A percentile compares a stretch with the other conserved stretches of the same genome.
These are phyloP conservation scores for Etheostoma perlongum DNA, from an alignment of 2,797 vertebrate species.

Conservation along the genomic window DNA sequence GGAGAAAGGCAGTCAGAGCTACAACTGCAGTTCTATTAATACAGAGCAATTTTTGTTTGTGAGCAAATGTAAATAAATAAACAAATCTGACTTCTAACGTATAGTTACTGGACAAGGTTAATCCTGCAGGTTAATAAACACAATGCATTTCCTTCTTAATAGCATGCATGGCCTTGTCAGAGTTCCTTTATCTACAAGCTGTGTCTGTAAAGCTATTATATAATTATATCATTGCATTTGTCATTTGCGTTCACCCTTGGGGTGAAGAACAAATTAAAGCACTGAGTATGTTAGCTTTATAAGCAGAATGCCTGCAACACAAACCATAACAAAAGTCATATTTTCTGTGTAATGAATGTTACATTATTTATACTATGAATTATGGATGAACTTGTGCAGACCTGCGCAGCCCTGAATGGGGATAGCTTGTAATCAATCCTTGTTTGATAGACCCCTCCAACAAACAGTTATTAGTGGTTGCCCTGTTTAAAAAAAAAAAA, in stretches of 20 bases:
- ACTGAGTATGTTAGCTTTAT: conserved; percentile 82
- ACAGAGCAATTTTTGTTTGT: conserved; percentile 49
- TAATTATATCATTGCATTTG: conserved; percentile 85
- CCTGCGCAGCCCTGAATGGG: conserved; percentile 74
- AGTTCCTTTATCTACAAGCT: conserved; percentile 74
- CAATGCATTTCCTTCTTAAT: conserved; percentile 72
- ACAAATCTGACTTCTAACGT: conserved; percentile 70
- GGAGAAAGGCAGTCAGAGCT: conserved; percentile 37
- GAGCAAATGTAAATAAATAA: conserved; percentile 74
- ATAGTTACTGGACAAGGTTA: conserved; percentile 74
- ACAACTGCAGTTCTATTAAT: conserved; percentile 51
- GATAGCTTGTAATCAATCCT: conserved; percentile 80
- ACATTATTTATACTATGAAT: conserved; percentile 89
- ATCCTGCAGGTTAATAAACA: conserved; percentile 84
- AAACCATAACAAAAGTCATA: conserved; percentile 84
- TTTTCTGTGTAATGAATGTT: conserved; percentile 87
- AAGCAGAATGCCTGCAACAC: conserved; percentile 74
- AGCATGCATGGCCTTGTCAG: conserved; percentile 69
- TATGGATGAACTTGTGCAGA: conserved; percentile 83
- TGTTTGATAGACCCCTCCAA: conserved; percentile 76
- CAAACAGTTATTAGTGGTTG: conserved; percentile 79
- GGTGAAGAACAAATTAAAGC: conserved; percentile 86
- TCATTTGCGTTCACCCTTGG: conserved; percentile 82
- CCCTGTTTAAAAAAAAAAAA: conserved; percentile 54
- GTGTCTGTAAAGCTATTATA: conserved; percentile 77